Percentiles rank a stretch among this genome's conserved stretches.
Conservation (phyloP, 2,888 invertebrate species). For the Diarsia brunnea region DNA sequence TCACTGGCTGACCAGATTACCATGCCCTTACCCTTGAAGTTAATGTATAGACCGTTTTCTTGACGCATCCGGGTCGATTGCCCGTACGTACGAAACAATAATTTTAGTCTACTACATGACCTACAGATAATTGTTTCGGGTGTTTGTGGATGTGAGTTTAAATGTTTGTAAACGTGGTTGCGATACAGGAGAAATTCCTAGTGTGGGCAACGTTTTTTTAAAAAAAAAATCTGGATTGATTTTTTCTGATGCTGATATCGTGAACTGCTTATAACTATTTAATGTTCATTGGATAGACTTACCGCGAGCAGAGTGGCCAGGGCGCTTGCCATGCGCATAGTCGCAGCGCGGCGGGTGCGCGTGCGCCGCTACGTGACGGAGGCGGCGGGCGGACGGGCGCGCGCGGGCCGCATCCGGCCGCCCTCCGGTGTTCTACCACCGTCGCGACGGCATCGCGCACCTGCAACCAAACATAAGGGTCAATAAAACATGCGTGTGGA, state of each 20-base stretch:
- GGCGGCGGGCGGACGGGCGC: slow-evolving; percentile 91
- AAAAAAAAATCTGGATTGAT: too few relatives aligned
- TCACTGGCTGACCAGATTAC: background rate
- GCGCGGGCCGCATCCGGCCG: slow-evolving; percentile 89
- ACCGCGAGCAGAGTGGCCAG: slow-evolving; percentile 95
- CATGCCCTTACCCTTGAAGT: slow-evolving; percentile 10
- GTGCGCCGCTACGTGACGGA: slow-evolving; percentile 83
- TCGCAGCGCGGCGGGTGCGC: slow-evolving; percentile 91
- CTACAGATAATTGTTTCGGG: too few relatives aligned
- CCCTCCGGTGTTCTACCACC: slow-evolving; percentile 86
- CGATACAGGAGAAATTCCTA: too few relatives aligned
- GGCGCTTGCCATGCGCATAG: slow-evolving; percentile 95
- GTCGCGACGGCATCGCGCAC: slow-evolving; percentile 84
- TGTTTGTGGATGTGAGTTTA: too few relatives aligned
- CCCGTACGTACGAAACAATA: background rate
- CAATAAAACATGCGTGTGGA: background rate
- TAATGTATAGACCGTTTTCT: background rate
- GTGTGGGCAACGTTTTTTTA: too few relatives aligned
- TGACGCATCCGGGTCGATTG: slow-evolving; percentile 2
- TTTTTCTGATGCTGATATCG: too few relatives aligned
- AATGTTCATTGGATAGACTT: slow-evolving; percentile 74
- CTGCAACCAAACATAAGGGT: slow-evolving; percentile 67
- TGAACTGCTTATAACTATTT: background rate
- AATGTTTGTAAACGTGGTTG: too few relatives aligned
- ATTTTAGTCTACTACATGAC: too few relatives aligned